These are phyloP conservation scores for Hemiscyllium ocellatum DNA, from an alignment of 2,113 vertebrate genomes.

Conservation along the genomic window DNA sequence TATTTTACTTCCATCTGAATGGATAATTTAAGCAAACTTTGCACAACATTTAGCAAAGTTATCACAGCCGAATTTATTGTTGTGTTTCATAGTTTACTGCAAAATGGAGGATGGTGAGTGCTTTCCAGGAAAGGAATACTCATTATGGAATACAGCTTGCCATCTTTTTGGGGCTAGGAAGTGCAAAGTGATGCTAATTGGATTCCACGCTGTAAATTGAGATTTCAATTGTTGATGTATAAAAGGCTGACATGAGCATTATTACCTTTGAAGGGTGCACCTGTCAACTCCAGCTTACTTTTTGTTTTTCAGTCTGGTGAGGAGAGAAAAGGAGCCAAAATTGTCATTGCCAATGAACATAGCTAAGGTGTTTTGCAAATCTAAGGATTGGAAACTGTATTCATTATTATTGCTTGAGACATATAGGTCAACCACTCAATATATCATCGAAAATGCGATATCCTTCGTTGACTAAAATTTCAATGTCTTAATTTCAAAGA, in stretches of 20 bases:
- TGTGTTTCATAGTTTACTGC: not conserved
- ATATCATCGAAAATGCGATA: not conserved
- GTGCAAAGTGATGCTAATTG: not conserved
- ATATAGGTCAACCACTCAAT: not conserved
- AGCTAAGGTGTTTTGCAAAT: not conserved
- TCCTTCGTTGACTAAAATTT: not conserved
- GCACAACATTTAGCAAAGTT: not conserved
- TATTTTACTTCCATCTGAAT: not conserved
- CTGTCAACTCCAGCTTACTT: not conserved
- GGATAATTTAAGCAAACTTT: conserved; percentile 21
- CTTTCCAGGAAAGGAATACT: not conserved
- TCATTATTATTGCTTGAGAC: not conserved
- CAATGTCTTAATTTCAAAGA: not conserved
- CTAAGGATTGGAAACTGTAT: not conserved
- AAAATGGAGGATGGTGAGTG: not conserved
- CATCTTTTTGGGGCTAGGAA: not conserved
- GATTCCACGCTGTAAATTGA: not conserved
- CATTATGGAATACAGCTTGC: not conserved
- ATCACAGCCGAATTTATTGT: not conserved
- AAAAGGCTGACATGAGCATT: not conserved
- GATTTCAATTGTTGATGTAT: not conserved
- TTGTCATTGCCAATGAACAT: not conserved
- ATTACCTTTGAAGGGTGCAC: not conserved
- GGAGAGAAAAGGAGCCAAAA: too few species aligned
- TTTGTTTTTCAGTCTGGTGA: not conserved